Conservation (phyloP, 2,888 invertebrate genomes). For the Digitonthophagus gazella region DNA sequence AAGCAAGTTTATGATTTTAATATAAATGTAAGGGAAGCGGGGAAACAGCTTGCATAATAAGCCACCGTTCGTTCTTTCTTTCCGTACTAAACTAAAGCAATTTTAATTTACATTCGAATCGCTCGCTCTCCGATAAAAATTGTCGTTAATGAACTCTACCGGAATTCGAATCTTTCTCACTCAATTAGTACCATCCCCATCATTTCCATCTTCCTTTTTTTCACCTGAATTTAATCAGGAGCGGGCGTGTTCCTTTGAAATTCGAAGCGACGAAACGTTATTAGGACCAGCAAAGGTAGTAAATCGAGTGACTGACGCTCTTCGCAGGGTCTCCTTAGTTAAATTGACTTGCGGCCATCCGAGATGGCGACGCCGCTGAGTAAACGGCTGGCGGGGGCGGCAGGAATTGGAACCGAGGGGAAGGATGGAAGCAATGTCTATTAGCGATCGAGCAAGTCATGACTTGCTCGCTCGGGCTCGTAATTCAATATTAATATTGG, state of each 20-base stretch:
- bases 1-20: constrained; percentile 26
- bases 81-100: not conserved
- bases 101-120: no score
- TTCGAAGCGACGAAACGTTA: not conserved
- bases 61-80: not conserved
- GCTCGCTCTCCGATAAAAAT: no score
- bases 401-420: not conserved
- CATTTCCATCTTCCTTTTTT: not conserved
- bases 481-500: not conserved
- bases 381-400: not conserved
- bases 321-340: not conserved
- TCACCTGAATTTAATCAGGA: not conserved
- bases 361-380: not conserved
- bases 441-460: not conserved
- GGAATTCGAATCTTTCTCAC: not conserved
- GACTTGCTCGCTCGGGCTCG: not conserved
- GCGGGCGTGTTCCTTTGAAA: not conserved
- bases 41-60: constrained; percentile 10
- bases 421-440: not conserved
- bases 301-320: not conserved
- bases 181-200: not conserved
- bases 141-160: not conserved
- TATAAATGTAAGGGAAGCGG: constrained; percentile 25
- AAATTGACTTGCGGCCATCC: not conserved
- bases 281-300: not conserved